Conservation (phyloP, 2,113 vertebrate species). For the Nibea coibor region DNA sequence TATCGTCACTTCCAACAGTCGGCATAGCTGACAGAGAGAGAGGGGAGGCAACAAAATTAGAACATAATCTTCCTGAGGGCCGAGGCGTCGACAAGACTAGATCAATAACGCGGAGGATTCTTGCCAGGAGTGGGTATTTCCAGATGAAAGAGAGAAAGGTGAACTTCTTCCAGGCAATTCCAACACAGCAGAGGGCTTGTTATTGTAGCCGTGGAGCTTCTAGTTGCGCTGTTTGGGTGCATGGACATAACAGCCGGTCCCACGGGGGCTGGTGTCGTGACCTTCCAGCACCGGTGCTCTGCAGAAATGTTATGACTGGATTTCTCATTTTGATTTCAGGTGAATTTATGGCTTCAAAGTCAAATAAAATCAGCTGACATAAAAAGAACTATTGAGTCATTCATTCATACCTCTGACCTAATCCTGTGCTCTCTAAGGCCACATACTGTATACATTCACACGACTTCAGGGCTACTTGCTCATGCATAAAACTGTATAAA, state of each 20-base stretch:
- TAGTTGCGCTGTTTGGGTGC: constrained; percentile 28
- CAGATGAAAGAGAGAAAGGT: constrained; percentile 43
- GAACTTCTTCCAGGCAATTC: constrained; percentile 44
- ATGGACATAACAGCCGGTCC: constrained; percentile 9
- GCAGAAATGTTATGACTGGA: neutral
- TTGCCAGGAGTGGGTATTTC: constrained; percentile 53
- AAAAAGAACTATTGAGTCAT: neutral
- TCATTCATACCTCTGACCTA: neutral
- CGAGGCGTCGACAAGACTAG: constrained; percentile 44
- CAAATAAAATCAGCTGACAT: neutral
- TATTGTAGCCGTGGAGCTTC: constrained; percentile 38
- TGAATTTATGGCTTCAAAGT: neutral
- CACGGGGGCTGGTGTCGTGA: constrained; percentile 2
- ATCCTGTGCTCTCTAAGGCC: neutral
- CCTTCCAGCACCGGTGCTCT: constrained; percentile 13
- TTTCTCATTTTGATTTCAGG: constrained; percentile 15
- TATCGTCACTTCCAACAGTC: constrained; percentile 45
- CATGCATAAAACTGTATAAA: constrained; percentile 28
- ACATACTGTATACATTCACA: neutral
- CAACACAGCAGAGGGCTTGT: constrained; percentile 30
- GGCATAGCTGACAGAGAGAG: constrained; percentile 3
- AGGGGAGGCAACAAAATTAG: constrained; percentile 58
- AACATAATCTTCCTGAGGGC: constrained; percentile 62
- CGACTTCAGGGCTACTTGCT: neutral
- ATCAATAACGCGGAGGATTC: constrained; percentile 67